Evolutionary conservation across 2,797 vertebrate genomes (phyloP).

Genomic region (Lacerta bilineata): DNA sequence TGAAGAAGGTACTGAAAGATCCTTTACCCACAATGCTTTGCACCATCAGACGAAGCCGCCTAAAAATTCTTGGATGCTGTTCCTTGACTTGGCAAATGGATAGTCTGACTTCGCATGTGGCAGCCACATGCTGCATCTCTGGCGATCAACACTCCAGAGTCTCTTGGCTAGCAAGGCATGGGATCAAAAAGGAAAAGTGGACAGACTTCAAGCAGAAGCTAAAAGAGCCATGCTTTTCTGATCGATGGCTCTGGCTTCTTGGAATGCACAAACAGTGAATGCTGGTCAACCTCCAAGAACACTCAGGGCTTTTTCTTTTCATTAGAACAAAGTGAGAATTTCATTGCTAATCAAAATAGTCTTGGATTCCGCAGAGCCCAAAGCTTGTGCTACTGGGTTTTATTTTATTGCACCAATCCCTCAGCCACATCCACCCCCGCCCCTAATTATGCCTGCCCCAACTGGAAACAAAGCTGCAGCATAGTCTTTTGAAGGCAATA

Average conservation of each 20-base stretch:
- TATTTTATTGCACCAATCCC: background rate
- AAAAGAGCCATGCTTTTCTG: conserved; percentile 18
- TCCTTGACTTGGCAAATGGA: background rate
- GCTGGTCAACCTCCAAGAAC: background rate
- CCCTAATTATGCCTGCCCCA: rapidly evolving
- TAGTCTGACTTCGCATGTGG: conserved; percentile 17
- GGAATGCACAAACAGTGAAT: conserved; percentile 14
- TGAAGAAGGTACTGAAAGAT: background rate
- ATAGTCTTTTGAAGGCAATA: background rate
- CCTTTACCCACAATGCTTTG: background rate
- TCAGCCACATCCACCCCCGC: background rate
- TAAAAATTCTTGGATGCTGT: conserved; percentile 10
- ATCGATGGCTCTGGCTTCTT: conserved; percentile 36
- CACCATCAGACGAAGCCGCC: background rate
- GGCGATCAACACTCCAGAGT: conserved; percentile 50
- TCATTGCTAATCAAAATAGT: background rate
- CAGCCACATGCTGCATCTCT: conserved; percentile 43
- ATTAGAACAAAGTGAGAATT: conserved; percentile 17
- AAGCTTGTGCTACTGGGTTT: background rate
- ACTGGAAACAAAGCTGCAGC: background rate
- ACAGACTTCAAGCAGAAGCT: conserved; percentile 37
- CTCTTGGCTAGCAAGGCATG: conserved; percentile 46
- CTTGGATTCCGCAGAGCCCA: background rate
- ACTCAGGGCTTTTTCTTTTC: conserved; percentile 7
- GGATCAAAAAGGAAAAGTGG: conserved; percentile 22